Evolutionary conservation across 2,888 invertebrate genomes (phyloP).

Genomic region (Sesia apiformis): DNA sequence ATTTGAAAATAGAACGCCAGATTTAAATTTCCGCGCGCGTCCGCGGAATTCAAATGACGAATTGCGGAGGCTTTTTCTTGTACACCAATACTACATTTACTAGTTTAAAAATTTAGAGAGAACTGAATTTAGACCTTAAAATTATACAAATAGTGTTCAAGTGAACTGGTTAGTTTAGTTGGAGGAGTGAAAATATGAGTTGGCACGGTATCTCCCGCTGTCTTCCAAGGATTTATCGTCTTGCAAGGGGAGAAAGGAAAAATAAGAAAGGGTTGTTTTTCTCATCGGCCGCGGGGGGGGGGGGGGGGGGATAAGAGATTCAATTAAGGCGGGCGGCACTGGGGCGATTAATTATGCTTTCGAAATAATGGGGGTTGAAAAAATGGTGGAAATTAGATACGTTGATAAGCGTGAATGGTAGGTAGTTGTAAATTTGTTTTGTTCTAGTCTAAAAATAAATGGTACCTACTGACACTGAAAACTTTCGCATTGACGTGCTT

Average conservation of each 20-base stretch:
- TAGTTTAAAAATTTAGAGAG: too few species aligned
- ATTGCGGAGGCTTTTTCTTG: constrained; percentile 70
- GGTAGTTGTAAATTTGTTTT: too few species aligned
- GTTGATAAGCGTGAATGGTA: neutral
- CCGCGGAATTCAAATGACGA: constrained; percentile 72
- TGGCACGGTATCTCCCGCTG: constrained; percentile 56
- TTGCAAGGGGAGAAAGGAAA: constrained; percentile 56
- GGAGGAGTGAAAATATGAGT: neutral
- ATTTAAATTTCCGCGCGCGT: constrained; percentile 16
- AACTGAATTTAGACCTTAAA: neutral
- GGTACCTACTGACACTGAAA: too few species aligned
- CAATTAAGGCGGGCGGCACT: constrained; percentile 60
- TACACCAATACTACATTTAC: constrained; percentile 30
- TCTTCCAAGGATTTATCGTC: constrained; percentile 73
- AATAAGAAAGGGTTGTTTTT: constrained; percentile 74
- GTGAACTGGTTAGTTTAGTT: neutral
- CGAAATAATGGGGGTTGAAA: constrained; percentile 22
- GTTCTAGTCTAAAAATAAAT: too few species aligned
- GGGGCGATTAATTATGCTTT: constrained; percentile 67
- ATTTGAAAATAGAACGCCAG: neutral
- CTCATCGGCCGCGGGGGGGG: constrained; percentile 42
- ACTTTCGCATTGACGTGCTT: too few species aligned
- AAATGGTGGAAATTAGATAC: constrained; percentile 2
- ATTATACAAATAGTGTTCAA: neutral
- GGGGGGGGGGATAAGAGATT: constrained; percentile 51